phyloP scores from a whole-genome alignment of 2,113 vertebrate species.

The Catagonus wagneri region DNA sequence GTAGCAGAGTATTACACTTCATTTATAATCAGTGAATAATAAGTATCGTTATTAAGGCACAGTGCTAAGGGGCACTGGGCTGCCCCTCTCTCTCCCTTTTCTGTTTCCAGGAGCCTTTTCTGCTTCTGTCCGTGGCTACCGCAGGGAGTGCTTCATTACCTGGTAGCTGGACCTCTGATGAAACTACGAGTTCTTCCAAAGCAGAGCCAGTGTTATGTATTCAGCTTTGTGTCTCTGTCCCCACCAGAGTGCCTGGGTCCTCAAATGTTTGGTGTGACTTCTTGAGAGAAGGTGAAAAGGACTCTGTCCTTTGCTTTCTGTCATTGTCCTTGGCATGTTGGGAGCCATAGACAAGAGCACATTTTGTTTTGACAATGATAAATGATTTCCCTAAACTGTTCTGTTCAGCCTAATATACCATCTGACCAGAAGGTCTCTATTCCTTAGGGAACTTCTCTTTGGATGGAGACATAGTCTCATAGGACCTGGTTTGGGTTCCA shows the following conservation, averaged over 20 bases:
- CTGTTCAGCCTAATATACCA: not conserved
- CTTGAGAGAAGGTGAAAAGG: not conserved
- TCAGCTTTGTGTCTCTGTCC: not conserved
- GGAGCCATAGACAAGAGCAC: not conserved
- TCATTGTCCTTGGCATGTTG: not conserved
- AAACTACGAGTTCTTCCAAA: not conserved
- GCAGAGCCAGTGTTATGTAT: not conserved
- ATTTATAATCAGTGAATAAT: not conserved
- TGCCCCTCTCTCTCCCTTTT: not conserved
- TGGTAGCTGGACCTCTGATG: not conserved
- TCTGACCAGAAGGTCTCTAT: not conserved
- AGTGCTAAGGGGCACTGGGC: no score
- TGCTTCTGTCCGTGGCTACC: not conserved
- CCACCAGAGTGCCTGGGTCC: not conserved
- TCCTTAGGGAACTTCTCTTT: not conserved
- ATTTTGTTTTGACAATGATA: not conserved
- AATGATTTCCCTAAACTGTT: not conserved
- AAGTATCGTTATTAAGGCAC: not conserved
- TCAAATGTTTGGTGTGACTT: not conserved
- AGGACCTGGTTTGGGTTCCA: not conserved
- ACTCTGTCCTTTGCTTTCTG: not conserved
- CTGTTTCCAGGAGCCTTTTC: not conserved
- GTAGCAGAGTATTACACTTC: not conserved
- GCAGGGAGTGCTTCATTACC: not conserved
- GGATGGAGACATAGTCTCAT: not conserved